Evolutionary conservation across 2,888 invertebrate genomes (phyloP).

Genomic region (Trichogramma evanescens): DNA sequence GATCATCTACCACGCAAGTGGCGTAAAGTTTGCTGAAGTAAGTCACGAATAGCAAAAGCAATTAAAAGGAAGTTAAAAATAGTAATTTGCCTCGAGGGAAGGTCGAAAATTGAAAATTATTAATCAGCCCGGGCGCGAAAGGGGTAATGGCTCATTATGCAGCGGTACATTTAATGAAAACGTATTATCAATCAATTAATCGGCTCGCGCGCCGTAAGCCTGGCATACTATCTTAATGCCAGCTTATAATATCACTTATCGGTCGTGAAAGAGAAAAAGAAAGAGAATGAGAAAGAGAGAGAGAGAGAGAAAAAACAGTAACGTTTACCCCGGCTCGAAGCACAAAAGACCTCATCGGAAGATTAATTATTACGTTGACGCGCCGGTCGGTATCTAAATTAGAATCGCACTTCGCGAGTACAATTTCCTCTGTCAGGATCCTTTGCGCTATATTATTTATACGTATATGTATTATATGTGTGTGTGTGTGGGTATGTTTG

Average conservation of each 20-base stretch:
- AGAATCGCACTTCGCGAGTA: constrained; percentile 12
- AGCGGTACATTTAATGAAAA: constrained; percentile 1
- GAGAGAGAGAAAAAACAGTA: too few relatives aligned
- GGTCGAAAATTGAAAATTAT: constrained; percentile 13
- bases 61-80: too few relatives aligned
- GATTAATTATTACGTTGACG: constrained; percentile 19
- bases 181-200: constrained; percentile 20
- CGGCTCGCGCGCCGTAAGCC: background rate
- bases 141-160: too few relatives aligned
- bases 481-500: too few relatives aligned
- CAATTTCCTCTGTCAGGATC: too few relatives aligned
- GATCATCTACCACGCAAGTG: too few relatives aligned
- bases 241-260: constrained; percentile 4
- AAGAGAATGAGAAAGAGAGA: too few relatives aligned
- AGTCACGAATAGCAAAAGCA: too few relatives aligned
- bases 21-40: too few relatives aligned
- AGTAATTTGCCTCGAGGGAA: constrained; percentile 15
- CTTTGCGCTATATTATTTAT: too few relatives aligned
- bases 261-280: background rate
- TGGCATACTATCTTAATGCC: constrained; percentile 5
- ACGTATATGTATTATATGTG: too few relatives aligned
- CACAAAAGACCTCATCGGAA: constrained; percentile 5
- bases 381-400: constrained; percentile 13
- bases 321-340: background rate
- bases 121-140: too few relatives aligned